Base-by-base conservation (phyloP, 2,797 vertebrate species). In the Synaphobranchus kaupii region DNA sequence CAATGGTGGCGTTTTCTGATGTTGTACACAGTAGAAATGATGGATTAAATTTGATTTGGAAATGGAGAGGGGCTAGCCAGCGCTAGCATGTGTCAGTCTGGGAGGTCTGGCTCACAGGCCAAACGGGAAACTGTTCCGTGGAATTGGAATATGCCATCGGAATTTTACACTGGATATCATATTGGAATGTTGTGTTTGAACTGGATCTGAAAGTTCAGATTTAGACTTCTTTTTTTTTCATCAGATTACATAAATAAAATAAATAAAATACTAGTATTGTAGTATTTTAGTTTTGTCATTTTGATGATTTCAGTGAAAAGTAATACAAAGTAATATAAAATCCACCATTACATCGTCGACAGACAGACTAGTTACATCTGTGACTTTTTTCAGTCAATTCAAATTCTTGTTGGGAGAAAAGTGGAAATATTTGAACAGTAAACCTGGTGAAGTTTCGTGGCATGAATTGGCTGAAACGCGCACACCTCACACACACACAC, bases 31-130 rank as follows among this genome's bases (percentile, higher is more conserved):
- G 71, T 39, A 39, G 12, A 76, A 17, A 1, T 39, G 71, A 76
- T 34, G 15, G 44, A 80, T 80, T 44, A 80, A 80, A 80, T 80
- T 48, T 80, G 76, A 31, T 80, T 47, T 47, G 39, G 39, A 73
- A 73, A 31, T 34, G 71, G 15, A 4, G 71, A 12, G 71, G 71
- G 68, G 6, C 68, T 73, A 13, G 31, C 68, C 28, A 34, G 68
- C 68, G 8, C 12, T 73, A 17, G 68, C 28, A 73, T 73, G 28
- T 73, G 68, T 73, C 28, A 15, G 10, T 73, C 28, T 73, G 68
- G 68, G 68, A 73, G 68, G 68, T 73, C 68, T 73, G 68, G 28
- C 12, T 13, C 20, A 12, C n/a, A 4, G 68, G 12, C 68, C 68
- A 4, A 73, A 34, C 12, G 68, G 68, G 13, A 34, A 31, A 73